These are phyloP conservation scores for Delphinapterus leucas DNA, from an alignment of 2,113 vertebrate genomes.

Conservation along the genomic window DNA sequence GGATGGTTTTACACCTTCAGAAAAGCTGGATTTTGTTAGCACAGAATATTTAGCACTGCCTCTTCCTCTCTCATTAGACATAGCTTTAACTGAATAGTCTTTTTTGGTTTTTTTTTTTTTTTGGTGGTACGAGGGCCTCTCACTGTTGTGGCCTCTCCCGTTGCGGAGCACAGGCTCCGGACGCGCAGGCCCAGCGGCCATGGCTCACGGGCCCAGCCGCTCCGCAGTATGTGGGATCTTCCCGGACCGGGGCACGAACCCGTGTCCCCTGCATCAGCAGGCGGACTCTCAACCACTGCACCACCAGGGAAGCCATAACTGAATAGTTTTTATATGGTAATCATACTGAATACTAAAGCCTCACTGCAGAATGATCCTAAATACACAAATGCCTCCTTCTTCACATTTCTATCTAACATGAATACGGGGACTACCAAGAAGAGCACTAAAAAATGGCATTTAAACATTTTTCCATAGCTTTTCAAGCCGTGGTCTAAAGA, in stretches of 20 bases:
- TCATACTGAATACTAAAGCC: neutral
- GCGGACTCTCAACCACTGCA: too few relatives aligned
- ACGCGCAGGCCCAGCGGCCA: too few relatives aligned
- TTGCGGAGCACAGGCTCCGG: too few relatives aligned
- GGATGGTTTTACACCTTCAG: neutral
- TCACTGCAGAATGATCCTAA: slow-evolving; percentile 10
- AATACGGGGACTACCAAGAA: neutral
- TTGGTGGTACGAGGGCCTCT: too few relatives aligned
- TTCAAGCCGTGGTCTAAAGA: neutral
- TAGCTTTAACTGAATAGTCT: neutral
- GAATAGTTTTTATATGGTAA: neutral
- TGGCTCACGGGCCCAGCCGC: too few relatives aligned
- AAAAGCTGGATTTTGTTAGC: neutral
- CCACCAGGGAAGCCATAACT: neutral
- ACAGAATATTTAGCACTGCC: slow-evolving; percentile 19
- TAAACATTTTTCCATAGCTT: neutral
- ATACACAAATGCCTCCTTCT: neutral
- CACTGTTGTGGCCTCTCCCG: too few relatives aligned
- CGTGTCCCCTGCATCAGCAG: too few relatives aligned
- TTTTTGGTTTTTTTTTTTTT: neutral
- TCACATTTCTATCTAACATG: neutral
- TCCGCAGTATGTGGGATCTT: too few relatives aligned
- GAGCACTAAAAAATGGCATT: neutral
- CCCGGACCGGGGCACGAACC: too few relatives aligned
- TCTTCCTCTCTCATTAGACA: slow-evolving; percentile 2